Percentiles rank a stretch among this genome's conserved stretches.
Conservation (phyloP, 2,888 invertebrate species). For the Euzetes globulus region DNA sequence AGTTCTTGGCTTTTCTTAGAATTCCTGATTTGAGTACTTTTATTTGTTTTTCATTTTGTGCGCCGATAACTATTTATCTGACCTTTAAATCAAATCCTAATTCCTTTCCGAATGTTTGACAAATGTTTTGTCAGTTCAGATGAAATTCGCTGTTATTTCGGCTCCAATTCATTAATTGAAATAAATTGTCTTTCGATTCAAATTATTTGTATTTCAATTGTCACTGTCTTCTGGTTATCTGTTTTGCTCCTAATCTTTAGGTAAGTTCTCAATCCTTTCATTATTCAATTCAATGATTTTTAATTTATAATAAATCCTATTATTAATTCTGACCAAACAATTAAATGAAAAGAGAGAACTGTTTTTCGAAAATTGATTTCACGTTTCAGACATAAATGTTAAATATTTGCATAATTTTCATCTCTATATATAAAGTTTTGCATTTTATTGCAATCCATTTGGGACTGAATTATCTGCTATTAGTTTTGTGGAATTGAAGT, state of each 20-base stretch:
- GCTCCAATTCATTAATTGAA: not conserved
- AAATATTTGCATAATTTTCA: constrained; percentile 8
- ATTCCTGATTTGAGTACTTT: too few species aligned
- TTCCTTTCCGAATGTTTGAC: not conserved
- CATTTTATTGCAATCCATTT: not conserved
- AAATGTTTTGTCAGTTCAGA: not conserved
- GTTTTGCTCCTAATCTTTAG: too few species aligned
- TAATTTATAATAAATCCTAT: too few species aligned
- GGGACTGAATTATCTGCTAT: not conserved
- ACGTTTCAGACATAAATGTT: not conserved
- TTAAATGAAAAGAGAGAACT: too few species aligned
- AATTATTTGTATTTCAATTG: not conserved
- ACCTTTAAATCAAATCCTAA: not conserved
- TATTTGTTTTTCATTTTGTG: not conserved
- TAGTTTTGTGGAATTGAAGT: not conserved
- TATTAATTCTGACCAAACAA: too few species aligned
- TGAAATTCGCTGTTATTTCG: not conserved
- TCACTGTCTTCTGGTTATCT: not conserved
- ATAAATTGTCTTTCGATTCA: not conserved
- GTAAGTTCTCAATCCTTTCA: too few species aligned
- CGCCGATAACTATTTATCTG: not conserved
- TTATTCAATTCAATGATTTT: too few species aligned
- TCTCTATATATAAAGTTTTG: not conserved
- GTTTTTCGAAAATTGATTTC: not conserved
- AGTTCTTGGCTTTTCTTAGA: too few species aligned